Evolutionary conservation across 2,797 vertebrate species (phyloP), one percentile per base, ranked within the genome.

Genomic region (Sparus aurata): DNA sequence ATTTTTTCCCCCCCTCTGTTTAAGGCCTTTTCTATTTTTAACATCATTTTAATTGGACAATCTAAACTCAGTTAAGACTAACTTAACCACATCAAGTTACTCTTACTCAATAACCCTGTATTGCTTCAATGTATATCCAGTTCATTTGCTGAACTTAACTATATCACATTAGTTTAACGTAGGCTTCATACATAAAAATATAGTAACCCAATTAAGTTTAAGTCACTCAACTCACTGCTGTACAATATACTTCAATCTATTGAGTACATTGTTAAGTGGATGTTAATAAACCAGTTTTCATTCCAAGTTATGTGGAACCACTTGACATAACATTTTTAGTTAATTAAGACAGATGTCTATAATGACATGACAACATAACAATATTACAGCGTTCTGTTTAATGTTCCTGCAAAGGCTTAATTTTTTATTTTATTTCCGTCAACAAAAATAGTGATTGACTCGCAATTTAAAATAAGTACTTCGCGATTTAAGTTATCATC

Each of bases 1-100:
- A 53, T n/a, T 17, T 6, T 34, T 34, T 3, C n/a, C n/a, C n/a
- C n/a, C n/a, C n/a, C n/a, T 25, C 25, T 25, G 25, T 25, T n/a
- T 25, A 25, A 2, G 25, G 25, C 54, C 54, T 57, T 57, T 57
- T n/a, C 16, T 17, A 17, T 53, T 53, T 57, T 17, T 34, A 30
- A 30, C 27, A 17, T n/a, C n/a, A n/a, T 57, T 59, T 59, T 34
- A 38, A 59, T 59, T 38, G 57, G 57, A 59, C 18, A 20, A 59
- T 59, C 18, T 59, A 59, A 59, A n/a, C 30, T 59, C 57, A 59
- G 5, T 59, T 59, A 59, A 59, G 18, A 38, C 57, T 59, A 38
- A 59, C 18, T 50, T 50, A 47, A 65, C 18, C 11, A 38, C 57
- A 59, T 65, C 46, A 18, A 47, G 46, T 47, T 47, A 47, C 46